Percentiles rank a stretch among this genome's conserved stretches.
Evolutionary conservation across 1,140 invertebrate genomes (phyloP).

Genomic region (Riptortus pedestris): DNA sequence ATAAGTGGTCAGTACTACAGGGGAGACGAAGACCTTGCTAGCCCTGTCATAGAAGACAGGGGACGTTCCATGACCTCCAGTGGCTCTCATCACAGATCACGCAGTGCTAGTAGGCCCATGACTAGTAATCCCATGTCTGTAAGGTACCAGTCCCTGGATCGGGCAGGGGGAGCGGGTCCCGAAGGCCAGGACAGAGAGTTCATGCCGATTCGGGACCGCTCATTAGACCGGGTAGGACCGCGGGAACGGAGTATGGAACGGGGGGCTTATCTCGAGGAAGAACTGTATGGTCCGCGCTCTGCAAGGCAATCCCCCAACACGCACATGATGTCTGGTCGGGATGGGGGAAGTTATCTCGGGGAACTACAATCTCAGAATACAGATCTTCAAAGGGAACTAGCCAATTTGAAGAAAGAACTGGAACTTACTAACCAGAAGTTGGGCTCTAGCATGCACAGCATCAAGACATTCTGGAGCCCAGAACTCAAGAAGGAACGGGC

Average conservation of each 20-base stretch:
- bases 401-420: conserved; percentile 90
- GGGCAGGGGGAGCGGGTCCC: conserved; percentile 48
- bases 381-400: conserved; percentile 89
- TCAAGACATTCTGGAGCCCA: conserved; percentile 99
- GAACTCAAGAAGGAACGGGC: conserved; percentile 97
- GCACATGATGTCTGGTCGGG: conserved; percentile 37
- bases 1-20: conserved; percentile 50
- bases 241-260: conserved; percentile 50
- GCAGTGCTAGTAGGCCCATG: conserved; percentile 47
- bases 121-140: conserved; percentile 46
- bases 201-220: conserved; percentile 60
- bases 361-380: conserved; percentile 91
- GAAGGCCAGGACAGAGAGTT: conserved; percentile 62
- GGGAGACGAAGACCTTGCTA: conserved; percentile 61
- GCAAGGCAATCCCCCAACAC: conserved; percentile 63
- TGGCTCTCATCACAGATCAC: conserved; percentile 45
- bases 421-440: conserved; percentile 96
- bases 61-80: conserved; percentile 41
- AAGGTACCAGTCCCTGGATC: conserved; percentile 66
- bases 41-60: conserved; percentile 44
- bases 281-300: conserved; percentile 55
- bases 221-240: conserved; percentile 46
- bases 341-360: conserved; percentile 59
- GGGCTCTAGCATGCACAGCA: conserved; percentile 97
- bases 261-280: conserved; percentile 60